Base-by-base conservation (phyloP, 2,888 invertebrate genomes). In the Phortica okadai region DNA sequence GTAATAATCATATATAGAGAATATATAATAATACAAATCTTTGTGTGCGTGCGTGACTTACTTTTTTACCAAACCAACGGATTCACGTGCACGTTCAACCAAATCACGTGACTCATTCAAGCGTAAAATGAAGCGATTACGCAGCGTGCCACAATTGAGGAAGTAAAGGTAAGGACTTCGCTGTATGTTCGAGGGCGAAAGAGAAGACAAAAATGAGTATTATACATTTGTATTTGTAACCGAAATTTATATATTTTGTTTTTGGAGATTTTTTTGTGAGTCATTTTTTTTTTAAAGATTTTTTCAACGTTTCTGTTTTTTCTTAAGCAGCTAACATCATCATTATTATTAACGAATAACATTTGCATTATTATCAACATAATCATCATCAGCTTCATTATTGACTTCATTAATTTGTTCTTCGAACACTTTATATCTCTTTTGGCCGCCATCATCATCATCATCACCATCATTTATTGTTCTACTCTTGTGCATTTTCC, bases 141-240 rank as follows among this genome's bases (percentile, higher is more conserved):
- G 87, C 74, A 91, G 82, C 6, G 91, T 91, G 45, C 92, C 92
- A 77, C 92, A 92, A 81, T 92, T 92, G 8, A 92, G 84, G 78
- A 91, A 91, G 78, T 92, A 91, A 62, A 92, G 90, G 80, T 92
- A 91, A 8, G 91, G 90, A 84, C 91, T 91, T 77, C 90, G 89
- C 91, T 91, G 84, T 75, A 81, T 80, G 76, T 6, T 50, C 2
- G 14, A 11, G 58, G 6, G 21, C 14, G 42, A 14, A 45, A 10
- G 8, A 59, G 2, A 59, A 59, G 2, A 21, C 21, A 21, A 59
- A 59, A 2, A 59, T 7, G 6, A 62, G 10, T 11, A 25, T 6
- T 25, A 4, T 21, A 21, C 21, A 21, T 21, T 21, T 21, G 21
- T 21, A 21, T 21, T 21, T 21, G 21, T 21, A 21, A 21, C 21